Evolutionary conservation across 2,888 invertebrate species (phyloP).

Genomic region (Ornithoptera priamus): DNA sequence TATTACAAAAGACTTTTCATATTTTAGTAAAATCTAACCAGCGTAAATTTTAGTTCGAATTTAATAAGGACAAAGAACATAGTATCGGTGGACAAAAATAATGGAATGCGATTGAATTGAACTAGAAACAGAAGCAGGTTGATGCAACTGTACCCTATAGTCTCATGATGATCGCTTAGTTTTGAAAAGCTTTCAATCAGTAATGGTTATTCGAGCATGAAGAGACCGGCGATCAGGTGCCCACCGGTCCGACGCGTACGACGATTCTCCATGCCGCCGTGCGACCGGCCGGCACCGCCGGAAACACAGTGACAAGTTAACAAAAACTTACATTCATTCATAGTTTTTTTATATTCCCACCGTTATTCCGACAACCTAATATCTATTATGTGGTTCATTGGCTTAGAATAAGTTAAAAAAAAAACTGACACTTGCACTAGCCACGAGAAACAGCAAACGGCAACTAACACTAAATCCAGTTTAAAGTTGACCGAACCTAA

Average conservation of each 20-base stretch:
- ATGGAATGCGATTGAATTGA: slow-evolving; percentile 15
- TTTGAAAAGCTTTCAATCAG: slow-evolving; percentile 60
- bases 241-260: slow-evolving; percentile 70
- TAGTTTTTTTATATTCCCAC: slow-evolving; percentile 54
- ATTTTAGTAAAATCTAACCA: background rate
- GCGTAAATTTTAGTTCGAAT: background rate
- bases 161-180: slow-evolving; percentile 57
- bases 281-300: slow-evolving; percentile 60
- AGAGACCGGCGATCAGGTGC: slow-evolving; percentile 48
- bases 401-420: slow-evolving; percentile 30
- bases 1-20: background rate
- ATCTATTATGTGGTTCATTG: slow-evolving; percentile 39
- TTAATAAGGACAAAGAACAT: slow-evolving; percentile 10
- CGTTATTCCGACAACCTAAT: slow-evolving; percentile 58
- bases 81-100: slow-evolving; percentile 6
- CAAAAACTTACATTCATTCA: slow-evolving; percentile 77
- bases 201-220: slow-evolving; percentile 59
- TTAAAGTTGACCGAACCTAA: background rate
- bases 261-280: slow-evolving; percentile 74
- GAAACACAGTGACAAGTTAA: slow-evolving; percentile 76
- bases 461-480: background rate
- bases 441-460: background rate
- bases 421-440: slow-evolving; percentile 18
- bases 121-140: slow-evolving; percentile 22
- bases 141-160: slow-evolving; percentile 44